Base-by-base conservation (phyloP, 2,888 invertebrate genomes). In the Lottia gigantea region DNA sequence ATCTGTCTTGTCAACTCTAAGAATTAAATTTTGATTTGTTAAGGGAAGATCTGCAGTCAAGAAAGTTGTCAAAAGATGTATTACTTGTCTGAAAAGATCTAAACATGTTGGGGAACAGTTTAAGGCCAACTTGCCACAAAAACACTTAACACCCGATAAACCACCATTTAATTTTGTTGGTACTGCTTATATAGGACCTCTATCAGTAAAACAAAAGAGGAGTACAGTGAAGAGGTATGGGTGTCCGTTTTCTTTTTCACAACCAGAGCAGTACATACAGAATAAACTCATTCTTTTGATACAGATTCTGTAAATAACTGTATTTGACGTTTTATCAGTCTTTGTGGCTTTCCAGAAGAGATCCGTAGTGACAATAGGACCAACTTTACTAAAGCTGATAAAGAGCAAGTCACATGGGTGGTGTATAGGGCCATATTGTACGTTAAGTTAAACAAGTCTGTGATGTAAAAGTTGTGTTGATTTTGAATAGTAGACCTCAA, bases 391-490 rank as follows among this genome's bases (percentile, higher is more conserved):
- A 3, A 2, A 31, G 66, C 68, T 4, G 15, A 61, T 46, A 66
- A 68, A 23, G 64, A 63, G 71, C 74, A 14, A 73, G 73, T 19
- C 73, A 76, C 64, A 68, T 67, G 63, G 76, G 75, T 14, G 75
- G 76, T 15, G 67, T 68, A 8, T 75, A 70, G 69, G 73, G 68
- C 61, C 64, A 79, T 6, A 55, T 78, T 45, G 71, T 81, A 7
- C 62, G 71, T 25, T 64, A 72, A 1, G 70, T 72, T 11, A 74
- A 78, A 61, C 62, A 64, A n/a, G 49, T 55, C 6, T 12, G 62
- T 76, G n/a, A 31, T 80, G 19, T 25, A 19, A 74, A 76, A 25
- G 77, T 69, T 15, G 76, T 69, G 31, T 23, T 26, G 25, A 66
- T 72, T 15, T 23, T 77, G 2, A 77, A 76, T 23, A 62, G 67